Evolutionary conservation across 2,797 vertebrate genomes (phyloP), one percentile per base, ranked within the genome.

Genomic region (Lycodopsis pacificus): DNA sequence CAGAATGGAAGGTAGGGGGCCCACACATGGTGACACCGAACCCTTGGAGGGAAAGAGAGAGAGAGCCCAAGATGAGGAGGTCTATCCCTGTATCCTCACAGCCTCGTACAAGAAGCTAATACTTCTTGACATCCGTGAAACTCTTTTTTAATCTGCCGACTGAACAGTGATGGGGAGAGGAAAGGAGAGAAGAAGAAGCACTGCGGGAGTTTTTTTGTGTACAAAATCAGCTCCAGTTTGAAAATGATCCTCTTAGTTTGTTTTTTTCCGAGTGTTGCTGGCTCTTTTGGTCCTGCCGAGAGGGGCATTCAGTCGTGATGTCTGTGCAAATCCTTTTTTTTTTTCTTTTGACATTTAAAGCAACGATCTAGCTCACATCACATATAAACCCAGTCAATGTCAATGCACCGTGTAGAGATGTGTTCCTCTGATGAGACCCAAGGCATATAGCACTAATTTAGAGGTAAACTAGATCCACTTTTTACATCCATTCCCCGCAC

Each of bases 61-160:
- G 62, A 20, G 40, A 62, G 73, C n/a, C 44, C 13, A 46, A 62
- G 77, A 83, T 57, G 69, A 71, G 63, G 72, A 71, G 75, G 77
- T 83, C 80, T 80, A 44, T 82, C 77, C 80, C 59, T 76, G 70
- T 79, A 84, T 82, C 73, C 74, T 77, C 76, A 22, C 51, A 62
- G 77, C 75, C 79, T 76, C 9, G 4, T 67, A 71, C 73, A 61
- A 82, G 82, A 90, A 86, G 81, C 76, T 91, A 94, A 94, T 91
- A 65, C 82, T 86, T 91, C 77, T 77, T 92, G 92, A 92, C 92
- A 92, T 80, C 90, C 80, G 32, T 94, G 88, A 92, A 94, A 87
- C 86, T 71, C 61, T 77, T 83, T 85, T 88, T 86, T 84, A 90
- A 93, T 92, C 90, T 91, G 82, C 85, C 80, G 77, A 84, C 82